phyloP scores from a whole-genome alignment of 2,888 invertebrate species.

The Ennomos erosarius region DNA sequence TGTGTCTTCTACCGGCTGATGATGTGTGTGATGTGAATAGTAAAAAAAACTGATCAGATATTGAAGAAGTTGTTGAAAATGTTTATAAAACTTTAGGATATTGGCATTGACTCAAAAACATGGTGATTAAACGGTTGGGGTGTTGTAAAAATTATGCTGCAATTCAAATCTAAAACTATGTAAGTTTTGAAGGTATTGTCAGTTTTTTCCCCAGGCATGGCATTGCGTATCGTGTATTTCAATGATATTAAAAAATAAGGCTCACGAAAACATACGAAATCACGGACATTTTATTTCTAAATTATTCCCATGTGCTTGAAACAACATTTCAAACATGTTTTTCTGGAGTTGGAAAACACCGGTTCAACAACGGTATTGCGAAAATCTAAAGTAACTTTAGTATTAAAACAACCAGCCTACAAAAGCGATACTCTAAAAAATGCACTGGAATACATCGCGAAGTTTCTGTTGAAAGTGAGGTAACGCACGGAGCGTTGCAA shows the following conservation, averaged over 20 bases:
- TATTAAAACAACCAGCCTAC: constrained; percentile 79
- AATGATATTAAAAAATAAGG: too few relatives aligned
- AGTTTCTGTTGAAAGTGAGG: constrained; percentile 82
- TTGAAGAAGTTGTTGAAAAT: constrained; percentile 2
- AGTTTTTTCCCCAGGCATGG: too few relatives aligned
- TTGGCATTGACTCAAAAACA: neutral
- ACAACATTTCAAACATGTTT: constrained; percentile 22
- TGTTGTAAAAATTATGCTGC: too few relatives aligned
- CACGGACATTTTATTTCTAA: constrained; percentile 8
- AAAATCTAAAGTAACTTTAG: constrained; percentile 70
- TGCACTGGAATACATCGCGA: constrained; percentile 81
- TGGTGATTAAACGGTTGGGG: too few relatives aligned
- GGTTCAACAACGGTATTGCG: constrained; percentile 49
- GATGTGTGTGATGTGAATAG: too few relatives aligned
- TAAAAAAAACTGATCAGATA: too few relatives aligned
- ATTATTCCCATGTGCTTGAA: constrained; percentile 13
- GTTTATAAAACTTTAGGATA: constrained; percentile 2
- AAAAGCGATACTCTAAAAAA: constrained; percentile 84
- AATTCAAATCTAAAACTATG: too few relatives aligned
- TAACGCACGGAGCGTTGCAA: constrained; percentile 82
- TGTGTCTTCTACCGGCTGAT: too few relatives aligned
- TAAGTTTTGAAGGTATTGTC: too few relatives aligned
- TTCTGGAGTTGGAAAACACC: constrained; percentile 29
- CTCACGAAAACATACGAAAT: too few relatives aligned
- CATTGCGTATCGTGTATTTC: too few relatives aligned